Evolutionary conservation across 2,888 invertebrate genomes (phyloP), one percentile per base, ranked within the genome.

Genomic region (Macropis europaea): DNA sequence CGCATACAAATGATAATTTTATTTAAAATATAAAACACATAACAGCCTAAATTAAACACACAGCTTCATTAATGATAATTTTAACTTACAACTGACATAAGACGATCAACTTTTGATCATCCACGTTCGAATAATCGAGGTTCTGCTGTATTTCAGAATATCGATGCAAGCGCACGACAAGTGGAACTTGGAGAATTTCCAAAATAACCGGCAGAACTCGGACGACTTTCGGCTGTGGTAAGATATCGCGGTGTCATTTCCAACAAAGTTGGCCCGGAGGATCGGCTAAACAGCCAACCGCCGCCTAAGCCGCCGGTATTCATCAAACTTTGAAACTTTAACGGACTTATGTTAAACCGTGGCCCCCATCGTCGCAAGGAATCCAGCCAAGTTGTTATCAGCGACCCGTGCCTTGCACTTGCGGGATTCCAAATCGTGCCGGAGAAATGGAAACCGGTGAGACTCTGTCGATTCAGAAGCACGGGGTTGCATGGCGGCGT

Each of bases 281-380:
- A 63, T 56, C 66, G 50, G 52, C 61, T 56, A 72, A 77, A 63
- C 61, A 57, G 42, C 56, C 68, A 53, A 82, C 59, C 62, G 50
- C 54, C 68, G 45, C 26, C 63, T 67, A 68, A 76, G 68, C 61
- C 32, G 59, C 22, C 45, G 47, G 63, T 66, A 43, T 80, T 75
- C 68, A 73, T 81, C 73, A 81, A 82, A 82, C 74, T 82, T 82
- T 66, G 79, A 68, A 75, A 81, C 71, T 76, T 81, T 60, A 54
- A 74, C 63, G 76, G 68, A 71, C 72, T 80, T 76, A 76, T 50
- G 69, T 56, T 73, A 71, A 82, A 77, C 64, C 69, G 36, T 43
- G n/a, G n/a, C 64, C 24, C 26, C 53, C 59, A 48, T 64, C 61
- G 42, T 59, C 47, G 66, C 57, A 36, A 19, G 43, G 24, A 66